Percentiles rank a stretch among this genome's conserved stretches.
phyloP scores from a whole-genome alignment of 2,797 vertebrate species.

The Paratrypauchen microcephalus region DNA sequence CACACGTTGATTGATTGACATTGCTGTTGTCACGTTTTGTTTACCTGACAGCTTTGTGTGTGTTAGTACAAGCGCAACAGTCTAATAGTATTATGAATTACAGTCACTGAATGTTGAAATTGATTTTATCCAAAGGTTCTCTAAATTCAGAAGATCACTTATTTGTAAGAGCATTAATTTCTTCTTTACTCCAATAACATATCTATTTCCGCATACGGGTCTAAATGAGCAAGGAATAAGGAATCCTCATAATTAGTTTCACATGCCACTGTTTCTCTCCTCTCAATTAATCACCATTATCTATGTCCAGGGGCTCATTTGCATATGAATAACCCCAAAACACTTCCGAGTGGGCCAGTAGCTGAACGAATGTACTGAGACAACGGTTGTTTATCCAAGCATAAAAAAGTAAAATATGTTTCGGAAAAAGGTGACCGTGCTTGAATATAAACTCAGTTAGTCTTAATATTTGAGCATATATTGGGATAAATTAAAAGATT shows the following conservation, averaged over 20 bases:
- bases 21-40: slow-evolving; percentile 38
- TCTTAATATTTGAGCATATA: slow-evolving; percentile 53
- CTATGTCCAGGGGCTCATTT: slow-evolving; percentile 77
- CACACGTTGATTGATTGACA: slow-evolving; percentile 46
- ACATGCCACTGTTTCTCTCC: slow-evolving; percentile 72
- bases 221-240: slow-evolving; percentile 65
- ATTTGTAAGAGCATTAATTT: slow-evolving; percentile 14
- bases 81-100: not conserved
- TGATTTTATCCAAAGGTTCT: slow-evolving; percentile 7
- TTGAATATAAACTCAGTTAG: slow-evolving; percentile 58
- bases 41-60: slow-evolving; percentile 21
- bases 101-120: slow-evolving; percentile 14
- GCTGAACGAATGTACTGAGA: slow-evolving; percentile 50
- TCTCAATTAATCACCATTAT: slow-evolving; percentile 80
- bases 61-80: slow-evolving; percentile 12
- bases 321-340: slow-evolving; percentile 76
- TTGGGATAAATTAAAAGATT: slow-evolving; percentile 66
- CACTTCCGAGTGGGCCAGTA: slow-evolving; percentile 61
- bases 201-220: slow-evolving; percentile 55
- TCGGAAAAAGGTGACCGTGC: slow-evolving; percentile 43
- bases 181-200: slow-evolving; percentile 41
- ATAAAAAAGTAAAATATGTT: slow-evolving; percentile 59
- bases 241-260: slow-evolving; percentile 76
- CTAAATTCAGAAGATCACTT: slow-evolving; percentile 6
- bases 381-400: slow-evolving; percentile 48